phyloP scores from a whole-genome alignment of 2,113 vertebrate genomes.

The Ariopsis seemanni region DNA sequence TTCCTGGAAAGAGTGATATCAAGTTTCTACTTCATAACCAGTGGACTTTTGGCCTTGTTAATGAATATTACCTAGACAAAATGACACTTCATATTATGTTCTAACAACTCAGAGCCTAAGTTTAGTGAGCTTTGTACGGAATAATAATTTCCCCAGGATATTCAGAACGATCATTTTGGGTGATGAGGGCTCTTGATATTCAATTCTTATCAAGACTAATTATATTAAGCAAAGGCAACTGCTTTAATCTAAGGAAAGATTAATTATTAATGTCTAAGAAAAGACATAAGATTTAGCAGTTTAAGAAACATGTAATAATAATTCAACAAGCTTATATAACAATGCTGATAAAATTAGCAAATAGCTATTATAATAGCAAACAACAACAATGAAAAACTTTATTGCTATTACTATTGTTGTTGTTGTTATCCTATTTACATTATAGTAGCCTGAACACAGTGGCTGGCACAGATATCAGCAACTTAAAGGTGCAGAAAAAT shows the following conservation, averaged over 20 bases:
- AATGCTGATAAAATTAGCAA: not conserved
- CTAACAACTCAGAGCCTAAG: not conserved
- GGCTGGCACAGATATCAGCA: constrained; percentile 12
- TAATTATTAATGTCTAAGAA: not conserved
- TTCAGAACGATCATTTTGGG: not conserved
- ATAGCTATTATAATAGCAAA: not conserved
- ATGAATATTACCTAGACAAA: not conserved
- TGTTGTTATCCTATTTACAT: not conserved
- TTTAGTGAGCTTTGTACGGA: not conserved
- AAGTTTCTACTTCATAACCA: not conserved
- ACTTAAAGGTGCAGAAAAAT: not conserved
- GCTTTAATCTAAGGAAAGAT: not conserved
- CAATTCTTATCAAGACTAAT: not conserved
- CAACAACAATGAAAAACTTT: not conserved
- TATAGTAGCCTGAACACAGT: not conserved
- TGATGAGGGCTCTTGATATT: not conserved
- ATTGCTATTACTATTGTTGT: not conserved
- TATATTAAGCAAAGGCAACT: not conserved
- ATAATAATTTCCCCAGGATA: not conserved
- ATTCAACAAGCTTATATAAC: not conserved
- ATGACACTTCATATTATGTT: not conserved
- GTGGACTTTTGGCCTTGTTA: not conserved
- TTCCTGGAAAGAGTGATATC: not conserved
- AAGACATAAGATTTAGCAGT: not conserved
- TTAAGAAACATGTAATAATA: not conserved